A percentile compares a stretch with the other conserved stretches of the same genome.
Evolutionary conservation across 2,113 vertebrate genomes (phyloP).

Genomic region (zebrafish (Danio rerio)): GRCz12tu NC_133180.1:69021501-69022000

Average conservation of each 20-base stretch:
- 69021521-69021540: too few species aligned
- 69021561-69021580: not conserved
- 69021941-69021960: conserved; percentile 5
- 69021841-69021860: conserved; percentile 13
- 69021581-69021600: conserved; percentile 27
- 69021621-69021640: conserved; percentile 33
- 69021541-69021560: not conserved
- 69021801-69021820: conserved; percentile 10
- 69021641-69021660: conserved; percentile 19
- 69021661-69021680: conserved; percentile 14
- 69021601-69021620: conserved; percentile 20
- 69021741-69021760: conserved; percentile 27
- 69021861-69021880: conserved; percentile 52
- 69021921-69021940: conserved; percentile 35
- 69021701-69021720: conserved; percentile 6
- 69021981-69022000: too few species aligned
- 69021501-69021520: too few species aligned
- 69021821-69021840: not conserved
- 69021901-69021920: conserved; percentile 57
- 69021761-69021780: conserved; percentile 23
- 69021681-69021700: conserved; percentile 23
- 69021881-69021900: conserved; percentile 1
- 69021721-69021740: not conserved
- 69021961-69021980: not conserved
- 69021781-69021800: not conserved